phyloP scores from a whole-genome alignment of 35 echinoderm and acorn worm species.

The Apostichopus parvimensis region DNA sequence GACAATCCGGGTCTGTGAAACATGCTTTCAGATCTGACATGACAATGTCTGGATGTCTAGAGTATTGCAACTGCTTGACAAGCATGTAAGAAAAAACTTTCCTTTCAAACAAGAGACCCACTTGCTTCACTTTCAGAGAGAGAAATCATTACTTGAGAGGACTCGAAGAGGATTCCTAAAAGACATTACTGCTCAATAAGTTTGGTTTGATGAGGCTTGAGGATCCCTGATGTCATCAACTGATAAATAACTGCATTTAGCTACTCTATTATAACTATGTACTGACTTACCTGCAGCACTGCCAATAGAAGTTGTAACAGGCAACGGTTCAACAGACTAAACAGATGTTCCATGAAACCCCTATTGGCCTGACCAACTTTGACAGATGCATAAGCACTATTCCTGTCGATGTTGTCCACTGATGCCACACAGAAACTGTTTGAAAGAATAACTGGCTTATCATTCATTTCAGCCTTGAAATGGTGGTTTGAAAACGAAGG shows the following conservation, averaged over 20 bases:
- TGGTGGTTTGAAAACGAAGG: background rate
- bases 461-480: conserved; percentile 25
- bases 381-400: conserved; percentile 13
- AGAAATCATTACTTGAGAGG: background rate
- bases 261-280: background rate
- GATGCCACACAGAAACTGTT: conserved; percentile 30
- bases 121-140: background rate
- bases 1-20: background rate
- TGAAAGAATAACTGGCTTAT: background rate
- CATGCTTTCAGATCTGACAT: conserved; percentile 1
- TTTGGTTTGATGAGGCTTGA: background rate
- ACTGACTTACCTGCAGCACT: background rate
- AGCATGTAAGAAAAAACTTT: conserved; percentile 28
- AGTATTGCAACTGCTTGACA: background rate
- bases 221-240: background rate
- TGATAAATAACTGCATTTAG: background rate
- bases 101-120: background rate
- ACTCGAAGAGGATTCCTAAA: background rate
- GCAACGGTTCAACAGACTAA: conserved; percentile 30
- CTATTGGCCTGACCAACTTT: background rate
- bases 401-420: conserved; percentile 39
- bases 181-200: background rate
- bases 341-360: conserved; percentile 38
- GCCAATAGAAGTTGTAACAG: background rate
- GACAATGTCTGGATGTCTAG: background rate